Conservation (phyloP, 2,113 vertebrate genomes). For the Gyps fulvus region DNA sequence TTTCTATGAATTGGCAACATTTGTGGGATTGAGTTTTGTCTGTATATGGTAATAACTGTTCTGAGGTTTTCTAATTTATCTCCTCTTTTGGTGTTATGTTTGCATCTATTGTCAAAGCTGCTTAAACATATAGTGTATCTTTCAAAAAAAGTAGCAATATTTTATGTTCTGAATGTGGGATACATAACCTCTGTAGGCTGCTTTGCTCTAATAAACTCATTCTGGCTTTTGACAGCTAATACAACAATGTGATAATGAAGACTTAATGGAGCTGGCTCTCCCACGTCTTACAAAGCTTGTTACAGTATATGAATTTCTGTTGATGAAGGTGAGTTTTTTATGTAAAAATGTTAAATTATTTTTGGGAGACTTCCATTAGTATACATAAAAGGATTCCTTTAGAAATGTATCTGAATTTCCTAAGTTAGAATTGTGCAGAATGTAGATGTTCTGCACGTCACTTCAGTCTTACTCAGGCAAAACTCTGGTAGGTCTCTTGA, state of each 20-base stretch:
- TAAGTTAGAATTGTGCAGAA: background rate
- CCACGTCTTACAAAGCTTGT: constrained; percentile 84
- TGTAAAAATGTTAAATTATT: background rate
- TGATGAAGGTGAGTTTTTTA: constrained; percentile 83
- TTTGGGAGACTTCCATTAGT: background rate
- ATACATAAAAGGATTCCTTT: background rate
- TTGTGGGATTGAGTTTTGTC: background rate
- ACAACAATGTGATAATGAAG: constrained; percentile 85
- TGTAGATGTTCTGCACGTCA: background rate
- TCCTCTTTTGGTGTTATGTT: background rate
- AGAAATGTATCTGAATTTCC: background rate
- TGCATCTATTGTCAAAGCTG: background rate
- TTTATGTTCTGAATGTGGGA: background rate
- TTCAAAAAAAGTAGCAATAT: background rate
- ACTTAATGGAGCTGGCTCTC: constrained; percentile 87
- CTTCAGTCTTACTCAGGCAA: background rate
- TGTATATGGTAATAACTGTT: background rate
- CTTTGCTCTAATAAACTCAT: background rate
- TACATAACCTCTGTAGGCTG: background rate
- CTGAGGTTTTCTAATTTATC: background rate
- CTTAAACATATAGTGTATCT: background rate
- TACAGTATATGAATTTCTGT: constrained; percentile 89
- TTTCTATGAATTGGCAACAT: background rate
- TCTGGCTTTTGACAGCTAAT: constrained; percentile 74
- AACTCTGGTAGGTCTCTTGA: background rate